Conservation (phyloP, 2,888 invertebrate genomes). For the Nemapogon koenigi region DNA sequence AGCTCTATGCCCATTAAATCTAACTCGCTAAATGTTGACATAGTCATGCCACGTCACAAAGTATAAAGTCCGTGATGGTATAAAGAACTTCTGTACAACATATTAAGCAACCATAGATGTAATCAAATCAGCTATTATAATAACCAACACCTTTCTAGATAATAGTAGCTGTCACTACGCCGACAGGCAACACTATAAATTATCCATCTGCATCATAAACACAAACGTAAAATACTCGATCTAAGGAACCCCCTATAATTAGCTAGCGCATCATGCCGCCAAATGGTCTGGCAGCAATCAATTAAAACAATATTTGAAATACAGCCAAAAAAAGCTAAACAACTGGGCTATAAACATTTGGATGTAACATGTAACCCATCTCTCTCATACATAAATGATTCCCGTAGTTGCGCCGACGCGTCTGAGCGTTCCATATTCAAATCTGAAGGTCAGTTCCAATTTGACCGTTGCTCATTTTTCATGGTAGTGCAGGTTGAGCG, state of each 20-base stretch:
- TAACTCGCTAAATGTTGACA: too few species aligned
- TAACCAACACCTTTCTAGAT: background rate
- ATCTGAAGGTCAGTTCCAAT: too few species aligned
- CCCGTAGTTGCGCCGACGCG: conserved; percentile 47
- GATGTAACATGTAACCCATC: conserved; percentile 31
- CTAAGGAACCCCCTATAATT: conserved; percentile 37
- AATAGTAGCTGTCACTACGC: conserved; percentile 6
- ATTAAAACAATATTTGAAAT: conserved; percentile 65
- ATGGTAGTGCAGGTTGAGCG: too few species aligned
- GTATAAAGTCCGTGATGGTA: too few species aligned
- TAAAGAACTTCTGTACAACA: too few species aligned
- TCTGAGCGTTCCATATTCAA: conserved; percentile 48
- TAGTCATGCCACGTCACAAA: too few species aligned
- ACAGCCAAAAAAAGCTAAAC: conserved; percentile 49
- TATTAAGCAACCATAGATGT: too few species aligned
- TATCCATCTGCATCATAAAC: conserved; percentile 1
- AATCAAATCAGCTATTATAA: too few species aligned
- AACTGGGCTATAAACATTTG: conserved; percentile 47
- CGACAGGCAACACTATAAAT: conserved; percentile 1
- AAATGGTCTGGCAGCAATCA: conserved; percentile 58
- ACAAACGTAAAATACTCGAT: conserved; percentile 1
- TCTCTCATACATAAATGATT: conserved; percentile 20
- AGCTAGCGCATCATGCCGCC: conserved; percentile 38
- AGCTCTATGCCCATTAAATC: too few species aligned
- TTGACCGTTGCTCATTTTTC: too few species aligned